Base-by-base conservation (phyloP, 1,140 invertebrate species). In the Delia radicum region DNA sequence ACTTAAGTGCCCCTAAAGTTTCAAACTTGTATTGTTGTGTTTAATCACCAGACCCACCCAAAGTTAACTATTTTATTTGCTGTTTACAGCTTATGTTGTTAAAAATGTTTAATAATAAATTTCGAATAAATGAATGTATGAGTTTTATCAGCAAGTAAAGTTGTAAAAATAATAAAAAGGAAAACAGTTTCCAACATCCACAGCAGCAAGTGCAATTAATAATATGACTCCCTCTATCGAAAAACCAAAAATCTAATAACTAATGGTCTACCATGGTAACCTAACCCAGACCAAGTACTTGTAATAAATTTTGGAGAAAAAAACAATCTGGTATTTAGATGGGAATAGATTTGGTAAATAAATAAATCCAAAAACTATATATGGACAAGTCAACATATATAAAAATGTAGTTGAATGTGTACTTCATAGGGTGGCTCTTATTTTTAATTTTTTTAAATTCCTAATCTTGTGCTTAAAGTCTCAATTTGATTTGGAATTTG, bases 191-290 rank as follows among this genome's bases (percentile, higher is more conserved):
- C 6, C 15, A 69, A 69, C 65, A 21, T 69, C 18, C 21, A n/a
- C n/a, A 69, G 37, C 29, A 33, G 65, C 65, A 69, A 69, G 65
- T 69, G 65, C 65, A 69, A 69, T 69, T 69, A 69, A 69, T 69
- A 69, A 69, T 69, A 29, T 33, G 65, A 33, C 65, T 69, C 65
- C 65, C 18, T 33, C 65, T 65, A 65, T 65, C 21, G n/a, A 67
- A 6, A 3, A 29, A 3, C 61, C 8, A 63, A 63, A 61, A 13
- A 29, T 65, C 26, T 4, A 21, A 55, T 55, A 55, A 55, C 48
- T 55, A 55, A 55, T 55, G 18, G 48, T 7, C 18, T n/a, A n/a
- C n/a, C n/a, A n/a, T n/a, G n/a, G n/a, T n/a, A n/a, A n/a, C 48
- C 48, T 55, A 8, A 55, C 18, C 48, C 48, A 55, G 48, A 69